Percentiles rank a stretch among this genome's conserved stretches.
Conservation (phyloP, 2,888 invertebrate species). For the Drosophila flavopinicola region DNA sequence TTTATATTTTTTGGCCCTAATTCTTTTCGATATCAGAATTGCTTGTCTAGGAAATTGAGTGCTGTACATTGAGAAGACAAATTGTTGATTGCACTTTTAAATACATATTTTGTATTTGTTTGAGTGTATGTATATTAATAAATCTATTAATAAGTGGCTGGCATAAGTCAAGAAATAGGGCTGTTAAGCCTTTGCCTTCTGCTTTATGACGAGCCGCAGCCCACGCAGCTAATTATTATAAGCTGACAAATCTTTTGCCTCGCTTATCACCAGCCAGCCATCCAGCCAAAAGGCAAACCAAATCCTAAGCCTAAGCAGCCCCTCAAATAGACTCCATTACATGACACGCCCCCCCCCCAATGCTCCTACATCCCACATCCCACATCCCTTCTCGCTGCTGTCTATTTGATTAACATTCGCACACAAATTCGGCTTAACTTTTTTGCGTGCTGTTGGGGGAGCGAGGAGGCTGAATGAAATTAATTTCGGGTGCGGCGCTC, state of each 20-base stretch:
- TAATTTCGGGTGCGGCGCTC: conserved; percentile 57
- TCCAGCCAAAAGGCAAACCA: conserved; percentile 39
- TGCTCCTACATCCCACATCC: no score
- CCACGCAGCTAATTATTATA: conserved; percentile 65
- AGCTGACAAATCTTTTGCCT: conserved; percentile 64
- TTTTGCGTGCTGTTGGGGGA: conserved; percentile 9
- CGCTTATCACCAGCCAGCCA: conserved; percentile 46
- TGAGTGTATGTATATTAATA: neutral
- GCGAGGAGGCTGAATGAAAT: conserved; percentile 38
- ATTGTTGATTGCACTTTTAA: no score
- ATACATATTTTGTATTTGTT: neutral
- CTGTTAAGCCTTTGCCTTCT: conserved; percentile 6
- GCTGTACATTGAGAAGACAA: no score
- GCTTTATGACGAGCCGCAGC: conserved; percentile 13
- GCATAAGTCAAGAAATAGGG: conserved; percentile 2
- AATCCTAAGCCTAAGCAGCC: conserved; percentile 27
- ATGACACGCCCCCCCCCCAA: neutral
- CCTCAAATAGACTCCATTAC: conserved; percentile 36
- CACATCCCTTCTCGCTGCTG: conserved; percentile 9
- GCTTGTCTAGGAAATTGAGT: no score
- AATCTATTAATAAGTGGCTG: conserved; percentile 10
- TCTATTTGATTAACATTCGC: conserved; percentile 74
- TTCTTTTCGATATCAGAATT: no score
- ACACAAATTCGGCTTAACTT: conserved; percentile 68
- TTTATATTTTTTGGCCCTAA: no score